Conservation (phyloP, 2,113 vertebrate genomes). For the Natator depressus region DNA sequence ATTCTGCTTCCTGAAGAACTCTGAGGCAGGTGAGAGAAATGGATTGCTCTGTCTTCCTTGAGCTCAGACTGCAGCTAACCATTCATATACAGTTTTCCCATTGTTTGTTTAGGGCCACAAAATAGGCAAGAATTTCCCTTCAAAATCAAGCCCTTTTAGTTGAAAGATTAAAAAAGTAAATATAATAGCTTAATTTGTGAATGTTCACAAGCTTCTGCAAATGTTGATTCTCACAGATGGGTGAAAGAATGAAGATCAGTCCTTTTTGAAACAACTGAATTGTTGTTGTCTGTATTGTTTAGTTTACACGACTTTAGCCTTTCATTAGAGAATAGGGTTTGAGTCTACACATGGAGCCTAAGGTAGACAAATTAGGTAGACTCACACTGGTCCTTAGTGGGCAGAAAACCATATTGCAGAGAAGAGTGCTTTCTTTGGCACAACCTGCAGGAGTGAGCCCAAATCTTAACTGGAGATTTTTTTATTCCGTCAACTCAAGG, state of each 20-base stretch:
- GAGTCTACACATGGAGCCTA: background rate
- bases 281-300: background rate
- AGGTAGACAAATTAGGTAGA: background rate
- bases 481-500: background rate
- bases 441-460: background rate
- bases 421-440: slow-evolving; percentile 38
- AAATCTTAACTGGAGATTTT: background rate
- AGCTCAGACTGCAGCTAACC: background rate
- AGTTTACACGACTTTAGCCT: background rate
- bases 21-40: accelerated
- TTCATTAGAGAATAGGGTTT: background rate
- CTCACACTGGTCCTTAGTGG: slow-evolving; percentile 3
- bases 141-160: background rate
- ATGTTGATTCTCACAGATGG: background rate
- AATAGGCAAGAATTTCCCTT: background rate
- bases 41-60: background rate
- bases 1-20: background rate
- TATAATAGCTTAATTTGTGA: background rate
- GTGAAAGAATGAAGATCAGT: background rate
- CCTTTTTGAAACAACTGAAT: background rate
- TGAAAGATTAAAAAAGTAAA: background rate
- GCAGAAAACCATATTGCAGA: background rate
- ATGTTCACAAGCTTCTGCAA: background rate
- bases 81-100: background rate
- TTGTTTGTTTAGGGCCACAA: background rate